A percentile compares a stretch with the other conserved stretches of the same genome.
Conservation (phyloP, 2,113 vertebrate genomes). For the Ellobius talpinus region DNA sequence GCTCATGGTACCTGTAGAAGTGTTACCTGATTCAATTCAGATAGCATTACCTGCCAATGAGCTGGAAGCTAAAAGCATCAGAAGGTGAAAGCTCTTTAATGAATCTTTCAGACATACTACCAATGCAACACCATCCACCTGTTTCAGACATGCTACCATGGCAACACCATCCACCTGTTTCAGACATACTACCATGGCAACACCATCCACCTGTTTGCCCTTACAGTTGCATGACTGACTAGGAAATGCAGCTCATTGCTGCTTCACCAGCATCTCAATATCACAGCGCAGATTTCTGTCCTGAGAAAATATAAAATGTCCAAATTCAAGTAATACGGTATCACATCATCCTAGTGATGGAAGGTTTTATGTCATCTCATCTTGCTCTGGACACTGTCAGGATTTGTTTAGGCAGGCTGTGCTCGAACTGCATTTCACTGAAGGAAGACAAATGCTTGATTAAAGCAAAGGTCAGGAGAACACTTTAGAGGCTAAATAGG, state of each 20-base stretch:
- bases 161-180: too few relatives aligned
- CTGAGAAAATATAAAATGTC: neutral
- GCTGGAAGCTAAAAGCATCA: neutral
- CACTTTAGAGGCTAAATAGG: neutral
- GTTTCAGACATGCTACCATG: neutral
- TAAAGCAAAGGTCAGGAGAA: neutral
- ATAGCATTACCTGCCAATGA: too few relatives aligned
- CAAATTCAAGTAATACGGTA: neutral
- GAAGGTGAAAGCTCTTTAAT: neutral
- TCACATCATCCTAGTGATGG: neutral
- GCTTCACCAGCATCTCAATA: neutral
- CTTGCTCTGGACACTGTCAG: too few relatives aligned
- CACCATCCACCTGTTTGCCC: rapidly evolving
- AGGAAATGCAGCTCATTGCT: neutral
- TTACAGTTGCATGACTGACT: too few relatives aligned
- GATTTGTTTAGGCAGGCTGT: neutral
- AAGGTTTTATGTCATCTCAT: neutral
- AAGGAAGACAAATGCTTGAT: neutral
- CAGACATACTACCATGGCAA: neutral
- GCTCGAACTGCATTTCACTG: neutral
- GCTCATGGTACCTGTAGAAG: neutral
- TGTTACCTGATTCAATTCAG: neutral
- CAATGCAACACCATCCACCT: rapidly evolving
- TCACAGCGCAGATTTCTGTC: neutral
- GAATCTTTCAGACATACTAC: neutral